Base-by-base conservation (phyloP, 2,797 vertebrate genomes). In the Poecilia picta region DNA sequence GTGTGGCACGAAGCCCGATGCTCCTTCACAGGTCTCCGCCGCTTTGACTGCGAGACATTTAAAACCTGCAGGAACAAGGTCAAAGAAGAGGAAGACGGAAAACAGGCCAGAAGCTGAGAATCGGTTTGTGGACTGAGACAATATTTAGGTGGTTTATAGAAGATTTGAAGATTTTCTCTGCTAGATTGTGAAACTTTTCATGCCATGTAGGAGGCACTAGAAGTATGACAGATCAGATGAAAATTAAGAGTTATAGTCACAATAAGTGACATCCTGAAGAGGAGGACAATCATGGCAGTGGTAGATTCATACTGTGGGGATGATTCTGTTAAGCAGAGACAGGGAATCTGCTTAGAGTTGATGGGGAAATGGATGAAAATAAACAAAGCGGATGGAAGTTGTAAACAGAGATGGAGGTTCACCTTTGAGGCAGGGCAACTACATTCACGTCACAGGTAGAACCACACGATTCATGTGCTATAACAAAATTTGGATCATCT, bases 1-100 rank as follows among this genome's bases (percentile, higher is more conserved):
- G 20, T 72, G 83, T 78, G 72, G 84, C 51, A 28, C 74, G 84
- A 83, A 79, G 82, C 86, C 23, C 78, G 79, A 79, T 73, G 83
- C 81, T 88, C 85, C 86, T 89, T 88, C 75, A 41, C 81, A 55
- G 68, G 71, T 75, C 68, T 70, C 57, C 31, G 5, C 31, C 12
- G 55, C 10, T 71, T 75, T 72, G 55, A 68, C 77, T 75, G 28
- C 57, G 68, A 55, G 77, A 81, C 78, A 79, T 84, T 79, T 31
- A 85, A 73, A 82, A 75, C 51, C 73, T 39, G 43, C 73, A 51
- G 77, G 70, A 25, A 45, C 75, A 79, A 88, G 83, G 83, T 86
- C 80, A 20, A 46, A 25, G 15, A 78, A 28, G 57, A 75, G 59
- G 73, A 77, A 72, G 66, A 55, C 47, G 23, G 62, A 47, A 57